Percentiles rank a stretch among this genome's conserved stretches.
phyloP scores from a whole-genome alignment of 1,140 invertebrate species.

The Prorops nasuta region DNA sequence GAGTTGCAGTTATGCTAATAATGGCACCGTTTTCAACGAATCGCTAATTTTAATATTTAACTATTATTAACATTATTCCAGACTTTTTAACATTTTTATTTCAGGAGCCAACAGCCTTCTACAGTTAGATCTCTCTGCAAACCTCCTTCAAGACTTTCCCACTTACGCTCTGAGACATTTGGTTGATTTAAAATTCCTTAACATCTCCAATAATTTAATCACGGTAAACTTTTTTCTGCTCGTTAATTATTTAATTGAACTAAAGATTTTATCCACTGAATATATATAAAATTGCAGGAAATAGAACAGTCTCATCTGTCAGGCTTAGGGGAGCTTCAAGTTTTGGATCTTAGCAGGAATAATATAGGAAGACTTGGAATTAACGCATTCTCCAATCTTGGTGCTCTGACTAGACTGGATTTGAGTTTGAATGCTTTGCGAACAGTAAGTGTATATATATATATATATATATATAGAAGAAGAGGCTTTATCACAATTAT shows the following conservation, averaged over 20 bases:
- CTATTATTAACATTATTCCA: no score
- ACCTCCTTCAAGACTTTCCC: conserved; percentile 81
- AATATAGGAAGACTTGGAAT: conserved; percentile 76
- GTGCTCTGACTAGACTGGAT: conserved; percentile 70
- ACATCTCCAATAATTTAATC: conserved; percentile 81
- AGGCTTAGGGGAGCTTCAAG: conserved; percentile 66
- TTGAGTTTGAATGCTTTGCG: conserved; percentile 82
- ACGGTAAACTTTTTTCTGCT: conserved; percentile 59
- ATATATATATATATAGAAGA: no score
- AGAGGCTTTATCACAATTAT: no score
- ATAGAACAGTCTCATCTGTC: conserved; percentile 69
- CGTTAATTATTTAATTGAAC: conserved; percentile 3
- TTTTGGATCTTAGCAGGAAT: conserved; percentile 81
- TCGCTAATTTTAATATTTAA: no score
- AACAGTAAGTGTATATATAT: conserved; percentile 64
- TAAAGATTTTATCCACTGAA: no score
- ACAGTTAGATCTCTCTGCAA: conserved; percentile 78
- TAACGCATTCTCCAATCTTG: conserved; percentile 75
- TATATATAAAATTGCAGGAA: conserved; percentile 62
- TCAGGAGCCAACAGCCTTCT: conserved; percentile 69
- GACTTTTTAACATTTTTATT: conserved; percentile 21
- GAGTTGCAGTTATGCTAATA: no score
- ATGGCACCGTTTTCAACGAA: no score
- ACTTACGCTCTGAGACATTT: conserved; percentile 71
- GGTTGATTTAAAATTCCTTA: conserved; percentile 67